Evolutionary conservation across 2,113 vertebrate species (phyloP).

Genomic region (Recurvirostra avosetta): DNA sequence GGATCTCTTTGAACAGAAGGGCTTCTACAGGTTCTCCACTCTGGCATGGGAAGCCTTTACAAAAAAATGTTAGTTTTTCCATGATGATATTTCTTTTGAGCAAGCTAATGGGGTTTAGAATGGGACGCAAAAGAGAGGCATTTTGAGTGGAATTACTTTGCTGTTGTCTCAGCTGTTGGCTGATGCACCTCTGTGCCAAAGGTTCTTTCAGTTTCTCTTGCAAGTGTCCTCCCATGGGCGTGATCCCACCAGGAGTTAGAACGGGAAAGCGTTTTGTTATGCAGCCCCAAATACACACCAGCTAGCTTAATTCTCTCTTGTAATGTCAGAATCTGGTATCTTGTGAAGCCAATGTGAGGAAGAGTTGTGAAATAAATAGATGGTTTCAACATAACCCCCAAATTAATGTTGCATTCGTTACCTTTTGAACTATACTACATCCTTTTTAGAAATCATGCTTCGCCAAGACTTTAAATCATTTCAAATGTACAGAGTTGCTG

Average conservation of each 20-base stretch:
- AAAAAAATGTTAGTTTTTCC: not conserved
- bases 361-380: not conserved
- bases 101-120: not conserved
- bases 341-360: not conserved
- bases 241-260: not conserved
- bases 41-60: not conserved
- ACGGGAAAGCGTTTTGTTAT: not conserved
- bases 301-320: not conserved
- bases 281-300: not conserved
- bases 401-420: not conserved
- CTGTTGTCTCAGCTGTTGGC: not conserved
- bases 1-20: not conserved
- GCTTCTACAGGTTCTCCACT: not conserved
- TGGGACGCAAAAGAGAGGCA: not conserved
- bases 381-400: not conserved
- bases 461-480: not conserved
- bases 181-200: not conserved
- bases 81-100: not conserved
- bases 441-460: not conserved
- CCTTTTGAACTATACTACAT: not conserved
- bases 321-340: not conserved
- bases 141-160: not conserved
- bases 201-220: not conserved
- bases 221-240: not conserved
- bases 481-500: not conserved